Percentiles rank a stretch among this genome's conserved stretches.
Evolutionary conservation across 2,888 invertebrate species (phyloP).

Genomic region (Eilema depressum): DNA sequence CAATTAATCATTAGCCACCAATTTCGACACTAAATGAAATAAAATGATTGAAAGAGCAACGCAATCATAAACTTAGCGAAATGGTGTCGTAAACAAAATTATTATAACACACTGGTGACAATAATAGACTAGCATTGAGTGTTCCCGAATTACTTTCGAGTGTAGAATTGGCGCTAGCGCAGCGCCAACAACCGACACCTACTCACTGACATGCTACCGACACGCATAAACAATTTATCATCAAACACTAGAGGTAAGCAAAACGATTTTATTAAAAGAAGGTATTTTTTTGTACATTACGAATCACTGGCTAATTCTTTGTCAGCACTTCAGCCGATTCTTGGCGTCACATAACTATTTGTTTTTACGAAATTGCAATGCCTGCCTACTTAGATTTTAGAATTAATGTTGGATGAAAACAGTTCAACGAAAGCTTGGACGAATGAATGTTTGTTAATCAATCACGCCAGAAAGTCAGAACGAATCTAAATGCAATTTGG

Average conservation of each 20-base stretch:
- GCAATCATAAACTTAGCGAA: conserved; percentile 54
- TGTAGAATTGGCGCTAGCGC: conserved; percentile 24
- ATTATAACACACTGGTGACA: conserved; percentile 58
- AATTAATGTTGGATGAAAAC: neutral
- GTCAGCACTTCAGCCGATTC: neutral
- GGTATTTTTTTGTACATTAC: neutral
- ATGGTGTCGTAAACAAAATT: conserved; percentile 58
- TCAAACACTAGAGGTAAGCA: conserved; percentile 12
- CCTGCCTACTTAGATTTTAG: neutral
- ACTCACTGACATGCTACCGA: conserved; percentile 41
- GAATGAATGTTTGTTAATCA: too few relatives aligned
- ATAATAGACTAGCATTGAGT: conserved; percentile 69
- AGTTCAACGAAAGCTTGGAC: too few relatives aligned
- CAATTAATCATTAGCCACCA: neutral
- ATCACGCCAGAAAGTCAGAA: too few relatives aligned
- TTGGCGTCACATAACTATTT: neutral
- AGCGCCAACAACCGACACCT: conserved; percentile 55
- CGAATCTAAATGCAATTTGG: too few relatives aligned
- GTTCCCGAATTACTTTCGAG: conserved; percentile 62
- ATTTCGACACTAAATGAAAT: conserved; percentile 12
- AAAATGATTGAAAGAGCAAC: conserved; percentile 30
- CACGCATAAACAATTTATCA: conserved; percentile 38
- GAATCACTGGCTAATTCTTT: conserved; percentile 4
- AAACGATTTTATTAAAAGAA: conserved; percentile 8
- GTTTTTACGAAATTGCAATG: neutral